These are phyloP conservation scores for Lithobates pipiens DNA, from an alignment of 2,797 vertebrate species.

Conservation along the genomic window DNA sequence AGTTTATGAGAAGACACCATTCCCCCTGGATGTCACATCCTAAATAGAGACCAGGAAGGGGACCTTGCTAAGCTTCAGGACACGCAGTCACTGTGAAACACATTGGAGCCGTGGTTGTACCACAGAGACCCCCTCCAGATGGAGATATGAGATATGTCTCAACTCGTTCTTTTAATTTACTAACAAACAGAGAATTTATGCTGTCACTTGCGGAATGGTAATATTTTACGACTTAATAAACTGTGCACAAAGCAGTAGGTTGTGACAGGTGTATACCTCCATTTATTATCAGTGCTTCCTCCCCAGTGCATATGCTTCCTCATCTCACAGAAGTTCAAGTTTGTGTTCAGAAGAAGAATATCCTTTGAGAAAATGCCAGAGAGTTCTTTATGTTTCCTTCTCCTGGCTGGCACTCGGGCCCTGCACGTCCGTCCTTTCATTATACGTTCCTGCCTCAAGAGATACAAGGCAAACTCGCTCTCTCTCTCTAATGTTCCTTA, in stretches of 20 bases:
- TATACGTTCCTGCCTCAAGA: slow-evolving; percentile 37
- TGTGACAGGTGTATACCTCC: slow-evolving; percentile 56
- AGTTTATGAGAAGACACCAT: slow-evolving; percentile 29
- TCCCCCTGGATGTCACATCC: slow-evolving; percentile 25
- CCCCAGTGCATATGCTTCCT: slow-evolving; percentile 54
- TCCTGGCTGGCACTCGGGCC: slow-evolving; percentile 39
- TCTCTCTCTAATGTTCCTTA: slow-evolving; percentile 30
- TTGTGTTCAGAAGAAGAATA: slow-evolving; percentile 54
- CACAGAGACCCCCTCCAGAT: slow-evolving; percentile 51
- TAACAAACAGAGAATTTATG: slow-evolving; percentile 56
- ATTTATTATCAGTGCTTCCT: slow-evolving; percentile 47
- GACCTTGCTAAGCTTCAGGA: slow-evolving; percentile 13
- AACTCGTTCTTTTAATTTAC: slow-evolving; percentile 46
- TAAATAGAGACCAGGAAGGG: slow-evolving; percentile 23
- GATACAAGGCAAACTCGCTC: slow-evolving; percentile 15
- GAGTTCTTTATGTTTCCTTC: slow-evolving; percentile 55
- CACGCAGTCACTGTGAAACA: slow-evolving; percentile 27
- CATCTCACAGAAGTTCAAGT: slow-evolving; percentile 56
- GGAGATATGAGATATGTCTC: slow-evolving; percentile 49
- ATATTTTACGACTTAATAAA: slow-evolving; percentile 59
- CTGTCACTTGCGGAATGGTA: slow-evolving; percentile 50
- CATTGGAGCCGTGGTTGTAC: slow-evolving; percentile 19
- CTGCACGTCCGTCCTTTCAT: slow-evolving; percentile 48
- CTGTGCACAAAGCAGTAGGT: slow-evolving; percentile 35
- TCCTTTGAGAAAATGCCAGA: slow-evolving; percentile 51